Percentiles rank a stretch among this genome's conserved stretches.
phyloP scores from a whole-genome alignment of 35 echinoderm and acorn worm genomes.

The Ophiothrix spiculata region DNA sequence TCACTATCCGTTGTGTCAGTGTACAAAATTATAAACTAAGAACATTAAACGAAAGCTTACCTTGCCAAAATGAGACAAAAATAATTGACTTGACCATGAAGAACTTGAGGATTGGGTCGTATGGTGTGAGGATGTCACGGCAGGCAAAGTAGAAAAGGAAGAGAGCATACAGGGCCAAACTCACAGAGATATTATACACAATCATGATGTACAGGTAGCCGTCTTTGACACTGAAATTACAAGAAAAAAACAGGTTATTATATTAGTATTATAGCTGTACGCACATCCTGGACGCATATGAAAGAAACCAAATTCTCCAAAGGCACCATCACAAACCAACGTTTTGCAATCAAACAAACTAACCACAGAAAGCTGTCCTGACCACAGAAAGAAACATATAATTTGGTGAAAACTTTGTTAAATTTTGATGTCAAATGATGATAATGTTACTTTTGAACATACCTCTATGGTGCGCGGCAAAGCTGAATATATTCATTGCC shows the following conservation, averaged over 20 bases:
- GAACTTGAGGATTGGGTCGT: slow-evolving; percentile 85
- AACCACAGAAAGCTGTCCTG: no score
- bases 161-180: slow-evolving; percentile 85
- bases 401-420: no score
- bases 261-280: not conserved
- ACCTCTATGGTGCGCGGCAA: no score
- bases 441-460: no score
- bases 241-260: not conserved
- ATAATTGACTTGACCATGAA: slow-evolving; percentile 95
- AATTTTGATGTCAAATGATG: no score
- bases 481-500: no score
- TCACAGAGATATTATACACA: slow-evolving; percentile 88
- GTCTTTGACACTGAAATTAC: slow-evolving; percentile 41
- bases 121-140: slow-evolving; percentile 74
- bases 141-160: slow-evolving; percentile 98
- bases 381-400: no score
- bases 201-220: slow-evolving; percentile 95
- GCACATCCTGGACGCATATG: not conserved
- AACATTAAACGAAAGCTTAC: slow-evolving; percentile 41
- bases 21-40: not conserved
- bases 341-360: no score
- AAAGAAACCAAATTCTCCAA: not conserved
- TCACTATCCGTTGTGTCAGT: not conserved
- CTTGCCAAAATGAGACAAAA: slow-evolving; percentile 99
- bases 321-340: no score